These are phyloP conservation scores for Ormia ochracea DNA, from an alignment of 2,888 invertebrate genomes.

Conservation along the genomic window DNA sequence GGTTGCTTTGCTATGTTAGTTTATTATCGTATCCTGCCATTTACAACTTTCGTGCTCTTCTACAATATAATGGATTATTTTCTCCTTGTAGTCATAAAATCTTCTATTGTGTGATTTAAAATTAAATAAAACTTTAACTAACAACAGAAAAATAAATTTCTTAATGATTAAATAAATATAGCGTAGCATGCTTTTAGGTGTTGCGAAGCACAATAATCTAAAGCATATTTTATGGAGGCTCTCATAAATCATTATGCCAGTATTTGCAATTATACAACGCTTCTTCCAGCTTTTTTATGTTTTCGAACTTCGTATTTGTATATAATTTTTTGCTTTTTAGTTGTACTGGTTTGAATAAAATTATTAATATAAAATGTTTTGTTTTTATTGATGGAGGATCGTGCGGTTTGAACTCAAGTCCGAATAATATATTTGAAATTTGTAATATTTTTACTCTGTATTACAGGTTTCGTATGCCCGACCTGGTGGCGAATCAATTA, in stretches of 20 bases:
- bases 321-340: too few species aligned
- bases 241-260: neutral
- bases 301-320: too few species aligned
- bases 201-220: neutral
- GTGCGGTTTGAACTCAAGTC: too few species aligned
- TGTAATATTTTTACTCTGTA: neutral
- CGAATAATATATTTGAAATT: neutral
- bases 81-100: too few species aligned
- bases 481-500: constrained; percentile 93
- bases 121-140: neutral
- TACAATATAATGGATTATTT: too few species aligned
- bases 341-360: too few species aligned
- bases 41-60: too few species aligned
- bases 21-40: too few species aligned
- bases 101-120: neutral
- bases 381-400: too few species aligned
- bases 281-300: too few species aligned
- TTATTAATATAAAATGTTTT: too few species aligned
- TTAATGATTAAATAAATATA: neutral
- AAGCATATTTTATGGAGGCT: neutral
- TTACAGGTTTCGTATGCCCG: constrained; percentile 90
- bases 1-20: too few species aligned
- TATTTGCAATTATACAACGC: neutral
- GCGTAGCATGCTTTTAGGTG: neutral
- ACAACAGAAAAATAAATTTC: neutral